Percentiles rank a stretch among this genome's conserved stretches.
Evolutionary conservation across 2,797 vertebrate genomes (phyloP).

Genomic region (Psittacula derbiana): DNA sequence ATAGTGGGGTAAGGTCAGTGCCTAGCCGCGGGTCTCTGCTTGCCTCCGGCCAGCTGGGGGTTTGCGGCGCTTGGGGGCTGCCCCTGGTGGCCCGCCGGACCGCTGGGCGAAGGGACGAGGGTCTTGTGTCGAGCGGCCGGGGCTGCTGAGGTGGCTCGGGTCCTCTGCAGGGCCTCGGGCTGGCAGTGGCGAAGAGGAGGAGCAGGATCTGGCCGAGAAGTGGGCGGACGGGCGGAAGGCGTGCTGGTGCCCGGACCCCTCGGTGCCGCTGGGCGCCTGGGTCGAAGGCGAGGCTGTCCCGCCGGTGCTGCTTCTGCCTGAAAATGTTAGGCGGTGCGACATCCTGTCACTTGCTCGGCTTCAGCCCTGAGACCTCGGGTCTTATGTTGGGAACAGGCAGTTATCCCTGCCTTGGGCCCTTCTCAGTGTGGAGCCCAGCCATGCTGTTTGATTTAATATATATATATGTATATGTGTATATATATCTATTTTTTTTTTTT

Average conservation of each 20-base stretch:
- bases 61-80: not conserved
- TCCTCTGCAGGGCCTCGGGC: too few species aligned
- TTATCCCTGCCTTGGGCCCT: not conserved
- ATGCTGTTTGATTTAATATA: too few species aligned
- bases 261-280: not conserved
- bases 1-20: not conserved
- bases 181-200: not conserved
- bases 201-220: not conserved
- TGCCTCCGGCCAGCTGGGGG: too few species aligned
- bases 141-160: too few species aligned
- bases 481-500: not conserved
- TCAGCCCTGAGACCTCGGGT: too few species aligned
- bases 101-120: too few species aligned
- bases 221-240: too few species aligned
- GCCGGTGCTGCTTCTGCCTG: not conserved
- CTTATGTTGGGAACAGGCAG: accelerated
- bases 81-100: not conserved
- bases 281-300: accelerated
- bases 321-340: accelerated
- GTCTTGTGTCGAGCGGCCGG: accelerated
- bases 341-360: not conserved
- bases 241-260: accelerated
- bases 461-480: not conserved
- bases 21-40: accelerated
- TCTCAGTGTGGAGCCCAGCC: not conserved